Evolutionary conservation across 2,797 vertebrate genomes (phyloP).

Genomic region (Trematomus bernacchii): DNA sequence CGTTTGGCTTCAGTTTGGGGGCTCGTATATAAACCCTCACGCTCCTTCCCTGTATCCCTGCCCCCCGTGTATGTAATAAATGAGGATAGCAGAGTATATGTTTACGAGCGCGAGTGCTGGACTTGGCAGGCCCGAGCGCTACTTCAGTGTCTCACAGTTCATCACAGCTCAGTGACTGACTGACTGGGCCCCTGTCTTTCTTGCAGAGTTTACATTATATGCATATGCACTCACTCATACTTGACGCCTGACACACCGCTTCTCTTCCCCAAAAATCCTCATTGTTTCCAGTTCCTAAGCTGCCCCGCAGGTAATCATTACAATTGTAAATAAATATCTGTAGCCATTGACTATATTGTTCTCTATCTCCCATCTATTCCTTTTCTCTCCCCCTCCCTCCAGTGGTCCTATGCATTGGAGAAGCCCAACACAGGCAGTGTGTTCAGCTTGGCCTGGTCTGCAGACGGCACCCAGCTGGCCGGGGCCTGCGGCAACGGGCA

Average conservation of each 20-base stretch:
- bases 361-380: neutral
- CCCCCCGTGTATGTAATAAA: constrained; percentile 62
- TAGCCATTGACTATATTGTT: constrained; percentile 42
- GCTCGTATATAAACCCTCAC: constrained; percentile 50
- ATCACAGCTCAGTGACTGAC: constrained; percentile 74
- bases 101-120: constrained; percentile 73
- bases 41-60: constrained; percentile 28
- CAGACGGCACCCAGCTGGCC: constrained; percentile 95
- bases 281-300: constrained; percentile 41
- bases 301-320: constrained; percentile 46
- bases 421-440: constrained; percentile 96
- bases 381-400: neutral
- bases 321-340: constrained; percentile 38
- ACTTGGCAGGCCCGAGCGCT: constrained; percentile 63
- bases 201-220: constrained; percentile 61
- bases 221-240: constrained; percentile 26
- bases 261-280: constrained; percentile 35
- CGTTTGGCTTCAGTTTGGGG: constrained; percentile 54
- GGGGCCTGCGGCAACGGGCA: constrained; percentile 96
- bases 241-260: constrained; percentile 17
- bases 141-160: constrained; percentile 76
- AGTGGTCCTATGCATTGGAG: constrained; percentile 98
- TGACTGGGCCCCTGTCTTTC: constrained; percentile 62
- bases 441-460: constrained; percentile 93
- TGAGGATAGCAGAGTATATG: constrained; percentile 78